Evolutionary conservation across 2,113 vertebrate genomes (phyloP).

Genomic region (Todiramphus saurophagus): DNA sequence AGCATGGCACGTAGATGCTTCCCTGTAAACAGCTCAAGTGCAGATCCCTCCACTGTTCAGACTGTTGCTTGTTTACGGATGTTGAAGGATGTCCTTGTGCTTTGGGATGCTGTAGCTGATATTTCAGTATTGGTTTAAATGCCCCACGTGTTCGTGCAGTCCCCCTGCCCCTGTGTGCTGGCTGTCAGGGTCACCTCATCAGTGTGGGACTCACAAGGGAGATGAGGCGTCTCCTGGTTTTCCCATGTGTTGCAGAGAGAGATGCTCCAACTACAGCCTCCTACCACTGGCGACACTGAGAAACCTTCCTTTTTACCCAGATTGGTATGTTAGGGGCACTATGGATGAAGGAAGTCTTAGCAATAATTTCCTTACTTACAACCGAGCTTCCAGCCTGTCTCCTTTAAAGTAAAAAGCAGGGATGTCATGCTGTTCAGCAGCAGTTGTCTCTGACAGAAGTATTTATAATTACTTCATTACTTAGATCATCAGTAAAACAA

Average conservation of each 20-base stretch:
- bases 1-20: not conserved
- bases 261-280: not conserved
- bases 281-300: not conserved
- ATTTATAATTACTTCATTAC: not conserved
- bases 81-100: not conserved
- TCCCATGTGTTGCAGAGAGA: not conserved
- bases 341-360: not conserved
- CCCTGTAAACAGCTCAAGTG: not conserved
- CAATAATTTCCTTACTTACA: not conserved
- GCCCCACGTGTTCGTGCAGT: fast-evolving
- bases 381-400: not conserved
- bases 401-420: not conserved
- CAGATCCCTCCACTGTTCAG: not conserved
- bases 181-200: fast-evolving
- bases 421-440: not conserved
- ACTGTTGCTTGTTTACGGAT: not conserved
- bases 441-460: not conserved
- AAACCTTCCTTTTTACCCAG: not conserved
- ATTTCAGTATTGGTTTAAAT: not conserved
- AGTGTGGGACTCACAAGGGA: not conserved
- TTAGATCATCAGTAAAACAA: not conserved
- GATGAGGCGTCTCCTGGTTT: not conserved
- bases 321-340: not conserved
- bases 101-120: not conserved
- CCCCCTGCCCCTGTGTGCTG: no score